Evolutionary conservation across 2,797 vertebrate species (phyloP).

Genomic region (Garrulus glandarius): DNA sequence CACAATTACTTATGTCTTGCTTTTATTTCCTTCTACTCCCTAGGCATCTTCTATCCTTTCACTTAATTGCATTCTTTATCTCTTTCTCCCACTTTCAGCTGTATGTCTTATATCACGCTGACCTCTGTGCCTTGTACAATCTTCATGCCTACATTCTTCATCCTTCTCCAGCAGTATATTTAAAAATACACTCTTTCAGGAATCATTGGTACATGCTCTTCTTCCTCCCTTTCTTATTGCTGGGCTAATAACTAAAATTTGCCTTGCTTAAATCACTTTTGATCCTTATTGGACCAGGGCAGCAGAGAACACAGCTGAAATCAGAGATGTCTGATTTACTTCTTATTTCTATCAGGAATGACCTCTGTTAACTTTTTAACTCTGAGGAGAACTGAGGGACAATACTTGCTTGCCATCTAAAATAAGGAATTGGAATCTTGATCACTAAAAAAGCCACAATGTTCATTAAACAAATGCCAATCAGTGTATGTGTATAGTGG

Average conservation of each 20-base stretch:
- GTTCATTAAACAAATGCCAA: background rate
- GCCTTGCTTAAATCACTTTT: background rate
- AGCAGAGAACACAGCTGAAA: background rate
- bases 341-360: background rate
- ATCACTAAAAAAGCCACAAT: background rate
- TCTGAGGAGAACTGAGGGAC: background rate
- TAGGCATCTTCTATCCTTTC: slow-evolving; percentile 25
- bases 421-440: background rate
- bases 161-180: background rate
- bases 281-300: background rate
- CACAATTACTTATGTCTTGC: slow-evolving; percentile 27
- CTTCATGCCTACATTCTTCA: background rate
- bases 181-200: slow-evolving; percentile 9
- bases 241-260: slow-evolving; percentile 36
- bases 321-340: background rate
- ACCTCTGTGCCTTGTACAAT: slow-evolving; percentile 21
- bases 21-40: slow-evolving; percentile 61
- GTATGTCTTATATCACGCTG: background rate
- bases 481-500: background rate
- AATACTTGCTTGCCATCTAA: background rate
- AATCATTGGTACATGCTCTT: background rate
- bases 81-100: slow-evolving; percentile 42
- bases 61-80: slow-evolving; percentile 61
- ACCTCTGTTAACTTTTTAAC: background rate
- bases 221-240: background rate